Percentiles rank a stretch among this genome's conserved stretches.
Conservation (phyloP, 2,888 invertebrate genomes). For the Harmothoe impar region DNA sequence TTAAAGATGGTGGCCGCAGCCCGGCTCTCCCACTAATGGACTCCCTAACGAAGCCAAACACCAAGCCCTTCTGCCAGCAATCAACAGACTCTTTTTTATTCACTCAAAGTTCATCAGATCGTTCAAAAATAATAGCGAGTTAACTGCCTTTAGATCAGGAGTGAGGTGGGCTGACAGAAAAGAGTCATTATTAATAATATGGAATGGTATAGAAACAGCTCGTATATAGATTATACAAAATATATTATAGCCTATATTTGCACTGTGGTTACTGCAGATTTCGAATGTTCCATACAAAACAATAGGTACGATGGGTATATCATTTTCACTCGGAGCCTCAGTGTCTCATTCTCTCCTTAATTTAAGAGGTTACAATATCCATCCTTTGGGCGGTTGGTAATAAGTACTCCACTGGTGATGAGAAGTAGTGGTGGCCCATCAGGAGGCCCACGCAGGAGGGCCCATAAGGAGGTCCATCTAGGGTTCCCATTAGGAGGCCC, state of each 20-base stretch:
- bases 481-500: no score
- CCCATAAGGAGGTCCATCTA: no score
- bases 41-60: constrained; percentile 28
- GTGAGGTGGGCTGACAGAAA: background rate
- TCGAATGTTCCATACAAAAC: constrained; percentile 20
- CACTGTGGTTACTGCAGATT: background rate
- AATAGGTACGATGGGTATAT: background rate
- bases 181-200: background rate
- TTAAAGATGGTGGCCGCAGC: background rate
- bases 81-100: constrained; percentile 41
- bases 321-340: background rate
- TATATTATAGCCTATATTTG: constrained; percentile 24
- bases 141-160: background rate
- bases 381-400: background rate
- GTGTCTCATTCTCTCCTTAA: background rate
- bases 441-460: no score
- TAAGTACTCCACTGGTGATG: no score
- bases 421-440: no score
- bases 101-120: constrained; percentile 22
- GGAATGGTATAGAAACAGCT: background rate
- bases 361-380: constrained; percentile 6
- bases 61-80: constrained; percentile 20
- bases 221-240: constrained; percentile 3
- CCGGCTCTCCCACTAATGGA: background rate
- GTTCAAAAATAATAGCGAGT: constrained; percentile 26